These are phyloP conservation scores for Bovichtus variegatus DNA, from an alignment of 2,797 vertebrate species.

Conservation along the genomic window DNA sequence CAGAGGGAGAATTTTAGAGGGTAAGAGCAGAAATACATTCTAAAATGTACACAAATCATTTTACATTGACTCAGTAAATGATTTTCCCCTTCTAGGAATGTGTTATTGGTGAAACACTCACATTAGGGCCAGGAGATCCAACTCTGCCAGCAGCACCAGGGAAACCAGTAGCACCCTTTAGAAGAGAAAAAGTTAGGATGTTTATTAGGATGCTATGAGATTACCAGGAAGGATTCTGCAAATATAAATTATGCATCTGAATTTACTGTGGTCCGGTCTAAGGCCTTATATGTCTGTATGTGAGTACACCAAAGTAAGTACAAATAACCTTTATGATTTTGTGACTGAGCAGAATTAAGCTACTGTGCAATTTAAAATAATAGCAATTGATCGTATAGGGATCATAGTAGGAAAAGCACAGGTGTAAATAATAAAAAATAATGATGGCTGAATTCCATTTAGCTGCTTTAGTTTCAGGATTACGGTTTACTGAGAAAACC, in stretches of 20 bases:
- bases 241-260: background rate
- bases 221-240: background rate
- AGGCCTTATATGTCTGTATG: background rate
- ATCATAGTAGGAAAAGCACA: background rate
- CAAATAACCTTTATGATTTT: background rate
- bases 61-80: background rate
- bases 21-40: constrained; percentile 1
- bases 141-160: constrained; percentile 96
- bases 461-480: no score
- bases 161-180: constrained; percentile 95
- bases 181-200: constrained; percentile 33
- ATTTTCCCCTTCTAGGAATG: background rate
- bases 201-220: background rate
- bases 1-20: constrained; percentile 1
- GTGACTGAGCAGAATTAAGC: background rate
- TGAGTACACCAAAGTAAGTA: background rate
- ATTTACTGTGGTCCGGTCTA: background rate
- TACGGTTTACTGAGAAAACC: no score
- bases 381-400: background rate
- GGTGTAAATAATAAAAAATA: background rate
- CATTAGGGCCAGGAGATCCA: constrained; percentile 93
- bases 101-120: constrained; percentile 78
- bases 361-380: background rate
- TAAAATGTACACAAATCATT: background rate
- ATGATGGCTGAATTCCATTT: no score